Evolutionary conservation across 2,888 invertebrate genomes (phyloP), one percentile per base, ranked within the genome.

Genomic region (Heliconius erato): DNA sequence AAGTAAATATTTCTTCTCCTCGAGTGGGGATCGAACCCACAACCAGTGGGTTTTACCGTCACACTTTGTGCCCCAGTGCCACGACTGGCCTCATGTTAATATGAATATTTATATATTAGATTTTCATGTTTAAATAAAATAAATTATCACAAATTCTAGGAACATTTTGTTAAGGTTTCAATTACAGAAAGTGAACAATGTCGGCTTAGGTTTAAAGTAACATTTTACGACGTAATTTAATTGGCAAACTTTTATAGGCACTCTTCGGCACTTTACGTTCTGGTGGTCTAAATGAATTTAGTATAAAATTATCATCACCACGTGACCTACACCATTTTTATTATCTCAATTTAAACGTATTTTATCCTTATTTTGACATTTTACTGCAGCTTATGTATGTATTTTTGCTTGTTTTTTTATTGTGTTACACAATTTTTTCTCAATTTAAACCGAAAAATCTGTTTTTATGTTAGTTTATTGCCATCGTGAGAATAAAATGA

Each of bases 151-250:
- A 19, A 44, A 82, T 84, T 82, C 80, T 69, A 79, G 35, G n/a
- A 79, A 80, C 84, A 87, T 88, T 88, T 88, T 89, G 87, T 72
- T 82, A 85, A 82, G 74, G 88, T 93, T 92, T 92, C 92, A 92
- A 93, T 93, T 93, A 92, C 79, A 69, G 77, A 89, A 87, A 86
- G 89, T 89, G 90, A 91, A 92, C 91, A 92, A 91, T 90, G 86
- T 84, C 89, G 90, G 91, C 91, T 91, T 91, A 92, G 92, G 94
- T 93, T 93, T 94, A 94, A 94, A 94, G 91, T 90, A 88, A 89
- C 89, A 87, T 89, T 95, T 94, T 92, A 94, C 89, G 89, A 89
- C 89, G 91, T 88, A 88, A 87, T 90, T 94, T 92, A 91, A 93
- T 90, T 88, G 89, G 88, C 85, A 74, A 85, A 86, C 83, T 89